Evolutionary conservation across 2,113 vertebrate genomes (phyloP), one percentile per base, ranked within the genome.

Genomic region (Zeus faber): DNA sequence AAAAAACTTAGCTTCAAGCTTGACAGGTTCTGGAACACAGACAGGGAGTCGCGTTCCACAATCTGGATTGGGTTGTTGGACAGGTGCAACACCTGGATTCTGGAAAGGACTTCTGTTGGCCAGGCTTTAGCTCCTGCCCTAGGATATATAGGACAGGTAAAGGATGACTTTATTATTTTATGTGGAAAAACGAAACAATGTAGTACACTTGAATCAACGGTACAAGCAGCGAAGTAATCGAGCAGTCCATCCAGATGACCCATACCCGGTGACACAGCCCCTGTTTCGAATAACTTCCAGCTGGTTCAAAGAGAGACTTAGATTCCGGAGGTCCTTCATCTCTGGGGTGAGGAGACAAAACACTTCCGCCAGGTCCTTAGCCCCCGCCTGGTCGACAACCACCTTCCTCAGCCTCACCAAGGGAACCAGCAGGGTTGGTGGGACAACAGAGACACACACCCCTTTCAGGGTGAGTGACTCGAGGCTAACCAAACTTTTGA

Each of bases 1-100:
- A 5, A 1, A n/a, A 63, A 51, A 22, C 10, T n/a, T 8, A 75
- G 4, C 6, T 5, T 3, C 16, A 75, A 10, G 0, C 54, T 66
- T 26, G 62, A 70, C 21, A 75, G 58, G 27, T 67, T 75, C 31
- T 60, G 72, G 40, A 75, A 75, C 8, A 18, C 21, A 21, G 13
- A n/a, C 29, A 67, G 11, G 3, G 62, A 67, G 3, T 41, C 17
- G 8, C 58, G 18, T 24, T 49, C 40, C 8, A 70, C 62, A 0
- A 4, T 48, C 40, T 44, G 9, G 10, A 75, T 33, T 5, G 13
- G n/a, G 43, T 62, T 69, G 2, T 18, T 17, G 7, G 0, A 2
- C 14, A 74, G 25, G 13, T 51, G 16, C 20, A 74, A 48, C 14
- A 29, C 54, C 37, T 21, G 46, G 29, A 74, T 47, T n/a, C 63